Conservation (phyloP, 2,113 vertebrate species). For the Neolamprologus toae region DNA sequence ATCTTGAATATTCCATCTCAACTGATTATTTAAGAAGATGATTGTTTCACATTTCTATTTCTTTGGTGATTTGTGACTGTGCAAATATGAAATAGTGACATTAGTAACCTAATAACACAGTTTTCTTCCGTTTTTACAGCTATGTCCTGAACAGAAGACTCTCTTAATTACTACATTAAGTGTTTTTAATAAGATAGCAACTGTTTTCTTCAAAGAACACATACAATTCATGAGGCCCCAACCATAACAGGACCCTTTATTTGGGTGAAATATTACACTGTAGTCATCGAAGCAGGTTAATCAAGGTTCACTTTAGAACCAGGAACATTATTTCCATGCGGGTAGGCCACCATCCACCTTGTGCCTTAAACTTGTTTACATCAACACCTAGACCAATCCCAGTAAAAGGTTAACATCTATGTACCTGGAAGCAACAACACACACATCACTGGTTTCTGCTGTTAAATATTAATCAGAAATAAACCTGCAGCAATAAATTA, state of each 20-base stretch:
- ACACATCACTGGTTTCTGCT: not conserved
- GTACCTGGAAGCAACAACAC: not conserved
- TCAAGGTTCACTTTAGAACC: not conserved
- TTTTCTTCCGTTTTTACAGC: not conserved
- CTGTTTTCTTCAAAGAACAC: not conserved
- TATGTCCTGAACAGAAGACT: not conserved
- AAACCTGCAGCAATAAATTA: not conserved
- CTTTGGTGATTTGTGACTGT: not conserved
- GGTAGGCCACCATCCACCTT: constrained; percentile 1
- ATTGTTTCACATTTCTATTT: not conserved
- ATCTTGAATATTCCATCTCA: not conserved
- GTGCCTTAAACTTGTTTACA: constrained; percentile 22
- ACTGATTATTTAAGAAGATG: not conserved
- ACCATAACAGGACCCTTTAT: not conserved
- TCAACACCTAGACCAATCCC: not conserved
- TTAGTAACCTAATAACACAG: not conserved
- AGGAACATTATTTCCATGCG: not conserved
- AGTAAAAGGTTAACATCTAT: not conserved
- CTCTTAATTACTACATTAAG: not conserved
- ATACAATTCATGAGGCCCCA: not conserved
- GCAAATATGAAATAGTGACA: not conserved
- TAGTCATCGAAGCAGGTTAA: not conserved
- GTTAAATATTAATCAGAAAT: not conserved
- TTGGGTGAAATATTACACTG: not conserved
- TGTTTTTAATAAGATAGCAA: not conserved